Base-by-base conservation (phyloP, 2,113 vertebrate genomes). In the Scomber japonicus region DNA sequence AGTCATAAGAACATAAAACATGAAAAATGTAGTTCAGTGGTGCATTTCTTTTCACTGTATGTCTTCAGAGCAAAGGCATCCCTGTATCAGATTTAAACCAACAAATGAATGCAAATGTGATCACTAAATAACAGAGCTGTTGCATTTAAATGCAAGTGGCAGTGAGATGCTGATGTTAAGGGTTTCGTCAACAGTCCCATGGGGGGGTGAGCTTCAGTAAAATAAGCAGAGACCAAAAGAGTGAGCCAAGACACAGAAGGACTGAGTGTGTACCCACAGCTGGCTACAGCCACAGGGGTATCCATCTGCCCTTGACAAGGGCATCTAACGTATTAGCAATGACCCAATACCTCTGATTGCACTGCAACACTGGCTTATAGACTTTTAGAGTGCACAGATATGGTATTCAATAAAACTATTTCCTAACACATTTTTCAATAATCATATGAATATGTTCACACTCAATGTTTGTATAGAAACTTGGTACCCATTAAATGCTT, bases 311-410 rank as follows among this genome's bases (percentile, higher is more conserved):
- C 62, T 73, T 79, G 46, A 75, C 63, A 88, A 88, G 72, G 78
- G 15, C 75, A 71, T 80, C 72, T 75, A 69, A 54, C 57, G 35
- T 50, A 78, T 86, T 83, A 90, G 75, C 69, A 80, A 69, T 76
- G 73, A 80, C 62, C 73, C 66, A 78, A 67, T 71, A 85, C 16
- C 70, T 74, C 54, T 65, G 69, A 75, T 73, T 60, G 54, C 50
- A 68, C 65, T 13, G 40, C 55, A 46, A 55, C 44, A 50, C 2
- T 53, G 48, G 60, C 62, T 61, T 81, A 40, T 21, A 40, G 1
- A 64, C 10, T 50, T 3, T 16, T n/a, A 46, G 1, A 56, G 45
- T 14, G 54, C 11, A 59, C n/a, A 44, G 11, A 80, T 40, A 71
- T 30, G 14, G 31, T 13, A 21, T 53, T 69, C 5, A 59, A 48